A percentile compares a stretch with the other conserved stretches of the same genome.
Conservation (phyloP, 2,888 invertebrate genomes). For the Lumbricus terrestris region DNA sequence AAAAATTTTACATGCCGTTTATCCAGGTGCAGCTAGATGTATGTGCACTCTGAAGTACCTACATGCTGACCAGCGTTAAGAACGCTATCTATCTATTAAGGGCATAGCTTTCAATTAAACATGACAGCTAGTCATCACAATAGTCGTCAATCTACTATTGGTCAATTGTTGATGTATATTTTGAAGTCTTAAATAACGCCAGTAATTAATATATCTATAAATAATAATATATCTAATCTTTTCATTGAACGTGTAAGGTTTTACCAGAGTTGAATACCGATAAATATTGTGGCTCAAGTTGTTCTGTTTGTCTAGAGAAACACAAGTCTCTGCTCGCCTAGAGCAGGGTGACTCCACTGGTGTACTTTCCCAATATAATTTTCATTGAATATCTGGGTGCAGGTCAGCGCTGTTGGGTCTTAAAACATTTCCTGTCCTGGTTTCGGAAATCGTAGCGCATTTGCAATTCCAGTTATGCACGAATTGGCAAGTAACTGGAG, state of each 20-base stretch:
- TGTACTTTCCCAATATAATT: background rate
- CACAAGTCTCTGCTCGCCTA: too few relatives aligned
- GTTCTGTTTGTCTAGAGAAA: too few relatives aligned
- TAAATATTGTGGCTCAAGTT: background rate
- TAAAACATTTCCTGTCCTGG: background rate
- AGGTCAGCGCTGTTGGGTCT: background rate
- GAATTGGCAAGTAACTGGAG: background rate
- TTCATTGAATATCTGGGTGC: background rate
- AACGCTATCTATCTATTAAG: too few relatives aligned
- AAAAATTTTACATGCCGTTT: too few relatives aligned
- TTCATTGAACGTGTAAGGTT: background rate
- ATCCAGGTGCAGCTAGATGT: too few relatives aligned
- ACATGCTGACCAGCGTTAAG: too few relatives aligned
- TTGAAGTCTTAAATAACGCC: background rate
- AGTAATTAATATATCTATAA: background rate
- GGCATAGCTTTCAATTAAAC: too few relatives aligned
- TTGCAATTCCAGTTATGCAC: constrained; percentile 3
- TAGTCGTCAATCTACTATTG: background rate
- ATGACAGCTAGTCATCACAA: background rate
- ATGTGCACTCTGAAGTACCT: too few relatives aligned
- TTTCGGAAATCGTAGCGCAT: background rate
- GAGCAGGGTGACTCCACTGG: too few relatives aligned
- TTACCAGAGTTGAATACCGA: background rate
- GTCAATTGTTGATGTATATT: background rate
- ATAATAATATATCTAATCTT: background rate